A percentile compares a stretch with the other conserved stretches of the same genome.
Evolutionary conservation across 2,113 vertebrate genomes (phyloP).

Genomic region (Reinhardtius hippoglossoides): DNA sequence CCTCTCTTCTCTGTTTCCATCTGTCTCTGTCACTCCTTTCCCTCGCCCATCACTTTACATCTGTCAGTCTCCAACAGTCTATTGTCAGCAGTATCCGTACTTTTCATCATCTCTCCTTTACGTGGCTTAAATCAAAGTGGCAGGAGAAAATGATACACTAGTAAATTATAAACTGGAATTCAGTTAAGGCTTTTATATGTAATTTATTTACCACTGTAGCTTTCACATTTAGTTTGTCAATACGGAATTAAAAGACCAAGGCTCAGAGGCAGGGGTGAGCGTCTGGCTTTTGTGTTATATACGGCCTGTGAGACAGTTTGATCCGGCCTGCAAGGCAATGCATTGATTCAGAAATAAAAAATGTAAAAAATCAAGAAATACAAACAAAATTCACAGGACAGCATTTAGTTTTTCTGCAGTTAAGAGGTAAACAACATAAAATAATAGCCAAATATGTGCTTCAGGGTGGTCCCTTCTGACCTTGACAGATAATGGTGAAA

Average conservation of each 20-base stretch:
- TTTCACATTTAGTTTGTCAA: conserved; percentile 41
- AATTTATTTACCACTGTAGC: conserved; percentile 39
- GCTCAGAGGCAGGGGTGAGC: neutral
- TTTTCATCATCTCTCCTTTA: conserved; percentile 45
- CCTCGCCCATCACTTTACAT: conserved; percentile 53
- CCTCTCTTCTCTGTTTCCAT: conserved; percentile 33
- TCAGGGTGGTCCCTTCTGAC: no score
- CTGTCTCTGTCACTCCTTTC: conserved; percentile 58
- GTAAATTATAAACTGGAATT: conserved; percentile 37
- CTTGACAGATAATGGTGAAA: neutral
- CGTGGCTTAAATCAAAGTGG: conserved; percentile 19
- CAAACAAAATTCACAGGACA: neutral
- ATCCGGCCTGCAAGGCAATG: neutral
- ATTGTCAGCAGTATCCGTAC: conserved; percentile 54
- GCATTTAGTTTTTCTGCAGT: neutral
- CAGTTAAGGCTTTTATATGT: conserved; percentile 27
- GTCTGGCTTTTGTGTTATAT: neutral
- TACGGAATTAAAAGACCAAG: neutral
- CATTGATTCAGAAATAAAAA: neutral
- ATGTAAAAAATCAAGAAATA: no score
- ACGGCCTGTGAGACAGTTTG: neutral
- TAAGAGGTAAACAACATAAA: neutral
- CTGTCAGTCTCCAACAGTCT: conserved; percentile 55
- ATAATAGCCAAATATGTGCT: neutral
- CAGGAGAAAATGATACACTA: neutral